Base-by-base conservation (phyloP, 2,797 vertebrate species). In the Otolemur crassicaudatus region DNA sequence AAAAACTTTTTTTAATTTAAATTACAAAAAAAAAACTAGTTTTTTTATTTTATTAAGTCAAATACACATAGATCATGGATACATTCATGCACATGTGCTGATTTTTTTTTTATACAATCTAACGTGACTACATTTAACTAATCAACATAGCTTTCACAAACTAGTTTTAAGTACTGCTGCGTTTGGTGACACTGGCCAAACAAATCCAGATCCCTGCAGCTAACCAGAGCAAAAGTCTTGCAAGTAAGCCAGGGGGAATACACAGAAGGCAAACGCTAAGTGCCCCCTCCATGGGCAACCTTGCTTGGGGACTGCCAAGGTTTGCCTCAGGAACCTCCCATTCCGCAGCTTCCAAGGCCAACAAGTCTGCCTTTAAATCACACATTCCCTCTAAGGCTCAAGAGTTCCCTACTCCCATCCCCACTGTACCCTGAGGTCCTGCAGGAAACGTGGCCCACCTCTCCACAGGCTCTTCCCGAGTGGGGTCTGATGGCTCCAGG, bases 341-440 rank as follows among this genome's bases (percentile, higher is more conserved):
- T 34, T 20, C 72, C 70, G 17, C n/a, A 76, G 56, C 31, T 49
- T 40, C 43, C 20, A 2, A 0, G 40, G 72, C 29, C 94, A 93
- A 81, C 80, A 67, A 63, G 43, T 49, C 34, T 23, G 1, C 25
- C 46, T 85, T 84, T 9, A 81, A 58, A 11, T 69, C 61, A 69
- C n/a, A 67, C 22, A 4, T 10, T 77, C 43, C 49, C 65, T 53
- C 76, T 46, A 20, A 17, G 46, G 46, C 11, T 34, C 2, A 1
- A 29, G 61, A 31, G 72, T 3, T 3, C 46, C 56, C 11, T 46
- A 37, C 17, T 25, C 56, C 8, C 0, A 22, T 4, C 25, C 43
- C 25, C 0, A 16, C 11, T 17, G n/a, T 20, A 10, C 40, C 31
- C 76, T 14, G 0, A 2, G 5, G n/a, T 63, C 40, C 65, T 73